Percentiles rank a stretch among this genome's conserved stretches.
These are phyloP conservation scores for Lasioglossum albipes DNA, from an alignment of 1,140 invertebrate genomes.

Conservation along the genomic window DNA sequence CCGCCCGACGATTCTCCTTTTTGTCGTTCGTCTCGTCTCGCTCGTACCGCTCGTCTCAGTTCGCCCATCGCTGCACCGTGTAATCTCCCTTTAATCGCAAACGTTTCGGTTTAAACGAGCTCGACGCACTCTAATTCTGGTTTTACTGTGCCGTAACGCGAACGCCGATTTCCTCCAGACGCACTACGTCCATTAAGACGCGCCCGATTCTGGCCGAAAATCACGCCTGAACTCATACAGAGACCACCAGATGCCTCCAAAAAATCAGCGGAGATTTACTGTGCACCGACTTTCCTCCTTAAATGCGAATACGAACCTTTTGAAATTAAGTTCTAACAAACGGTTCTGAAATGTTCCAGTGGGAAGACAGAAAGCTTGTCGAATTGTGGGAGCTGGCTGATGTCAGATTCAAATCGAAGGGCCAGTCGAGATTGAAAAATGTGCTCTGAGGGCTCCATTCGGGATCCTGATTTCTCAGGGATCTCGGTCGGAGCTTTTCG, in stretches of 20 bases:
- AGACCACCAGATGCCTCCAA: not conserved
- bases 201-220: conserved; percentile 8
- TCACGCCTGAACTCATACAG: not conserved
- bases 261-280: too few species aligned
- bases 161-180: conserved; percentile 28
- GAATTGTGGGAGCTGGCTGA: too few species aligned
- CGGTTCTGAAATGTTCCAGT: too few species aligned
- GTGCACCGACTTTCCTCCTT: too few species aligned
- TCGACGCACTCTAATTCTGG: conserved; percentile 43
- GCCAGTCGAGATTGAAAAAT: too few species aligned
- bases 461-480: too few species aligned
- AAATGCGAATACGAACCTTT: too few species aligned
- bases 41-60: not conserved
- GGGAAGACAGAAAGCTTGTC: too few species aligned
- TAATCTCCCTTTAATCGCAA: conserved; percentile 57
- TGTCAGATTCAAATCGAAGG: too few species aligned
- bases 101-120: conserved; percentile 48
- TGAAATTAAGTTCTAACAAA: too few species aligned
- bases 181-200: conserved; percentile 34
- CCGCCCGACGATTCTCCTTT: not conserved
- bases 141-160: conserved; percentile 47
- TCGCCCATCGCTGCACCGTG: not conserved
- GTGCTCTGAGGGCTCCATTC: too few species aligned
- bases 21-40: not conserved
- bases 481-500: not conserved